Evolutionary conservation across 1,140 invertebrate genomes (phyloP), one percentile per base, ranked within the genome.

Genomic region (Lithobius niger): DNA sequence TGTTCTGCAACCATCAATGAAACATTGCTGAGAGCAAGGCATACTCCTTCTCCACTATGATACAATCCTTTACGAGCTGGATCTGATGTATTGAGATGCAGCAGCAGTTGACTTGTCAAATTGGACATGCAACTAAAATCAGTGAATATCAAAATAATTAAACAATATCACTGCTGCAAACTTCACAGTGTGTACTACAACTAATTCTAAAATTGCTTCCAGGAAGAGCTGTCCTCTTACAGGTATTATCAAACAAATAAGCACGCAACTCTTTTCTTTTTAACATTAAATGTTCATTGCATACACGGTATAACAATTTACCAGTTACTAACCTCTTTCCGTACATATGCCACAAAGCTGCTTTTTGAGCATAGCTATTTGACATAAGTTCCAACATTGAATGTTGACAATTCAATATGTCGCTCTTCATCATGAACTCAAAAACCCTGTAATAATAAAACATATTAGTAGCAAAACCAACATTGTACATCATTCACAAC

Each of bases 261-360:
- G n/a, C n/a, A n/a, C n/a, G n/a, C n/a, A n/a, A n/a, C n/a, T n/a
- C n/a, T n/a, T n/a, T n/a, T n/a, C n/a, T n/a, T n/a, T n/a, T n/a
- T n/a, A n/a, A 36, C 31, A 36, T 36, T 10, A 36, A 36, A 6
- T 36, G n/a, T 36, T 6, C 31, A 36, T 36, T 36, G 6, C n/a
- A 49, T 43, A 53, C 13, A 3, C 13, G 27, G 15, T 16, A 27
- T 28, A 16, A 2, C 1, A 10, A 18, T 56, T 15, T 15, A 18
- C n/a, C 21, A 25, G 50, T 18, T 60, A 28, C 50, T 69, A 86
- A 85, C 28, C 80, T 81, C 68, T 88, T 85, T 0, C 89, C 89
- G 68, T 91, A 94, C 52, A 88, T 77, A 15, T 79, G 75, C 88
- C 88, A 93, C 0, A 94, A 71, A 0, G 84, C 83, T 1, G 87